A percentile compares a stretch with the other conserved stretches of the same genome.
phyloP scores from a whole-genome alignment of 2,797 vertebrate genomes.

The Paguma larvata region DNA sequence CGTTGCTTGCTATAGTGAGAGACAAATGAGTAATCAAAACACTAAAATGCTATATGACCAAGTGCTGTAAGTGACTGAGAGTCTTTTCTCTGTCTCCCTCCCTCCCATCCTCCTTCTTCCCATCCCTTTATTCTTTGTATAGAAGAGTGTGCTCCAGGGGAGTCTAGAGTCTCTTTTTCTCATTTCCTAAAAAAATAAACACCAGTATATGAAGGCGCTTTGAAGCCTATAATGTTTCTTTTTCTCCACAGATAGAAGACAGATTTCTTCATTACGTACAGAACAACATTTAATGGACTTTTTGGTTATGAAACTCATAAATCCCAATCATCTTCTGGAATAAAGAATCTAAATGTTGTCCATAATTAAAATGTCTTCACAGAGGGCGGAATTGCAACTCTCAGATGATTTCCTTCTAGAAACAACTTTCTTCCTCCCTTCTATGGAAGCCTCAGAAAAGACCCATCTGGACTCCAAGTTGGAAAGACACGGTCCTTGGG shows the following conservation, averaged over 20 bases:
- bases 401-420: conserved; percentile 17
- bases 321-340: conserved; percentile 54
- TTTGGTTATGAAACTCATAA: conserved; percentile 57
- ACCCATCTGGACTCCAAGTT: neutral
- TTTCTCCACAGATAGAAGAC: conserved; percentile 11
- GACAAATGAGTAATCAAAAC: neutral
- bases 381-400: conserved; percentile 43
- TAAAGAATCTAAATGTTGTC: conserved; percentile 56
- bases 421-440: neutral
- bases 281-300: conserved; percentile 59
- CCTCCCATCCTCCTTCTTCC: neutral
- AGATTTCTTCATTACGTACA: neutral
- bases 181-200: neutral
- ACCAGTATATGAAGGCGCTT: neutral
- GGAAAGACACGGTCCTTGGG: neutral
- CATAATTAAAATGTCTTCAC: conserved; percentile 70
- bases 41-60: neutral
- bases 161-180: neutral
- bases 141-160: neutral
- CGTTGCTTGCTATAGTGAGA: neutral
- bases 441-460: neutral
- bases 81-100: neutral
- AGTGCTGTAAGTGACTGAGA: neutral
- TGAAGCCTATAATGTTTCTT: neutral
- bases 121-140: neutral